A percentile compares a stretch with the other conserved stretches of the same genome.
Conservation (phyloP, 2,888 invertebrate genomes). For the Ctena decussata region DNA sequence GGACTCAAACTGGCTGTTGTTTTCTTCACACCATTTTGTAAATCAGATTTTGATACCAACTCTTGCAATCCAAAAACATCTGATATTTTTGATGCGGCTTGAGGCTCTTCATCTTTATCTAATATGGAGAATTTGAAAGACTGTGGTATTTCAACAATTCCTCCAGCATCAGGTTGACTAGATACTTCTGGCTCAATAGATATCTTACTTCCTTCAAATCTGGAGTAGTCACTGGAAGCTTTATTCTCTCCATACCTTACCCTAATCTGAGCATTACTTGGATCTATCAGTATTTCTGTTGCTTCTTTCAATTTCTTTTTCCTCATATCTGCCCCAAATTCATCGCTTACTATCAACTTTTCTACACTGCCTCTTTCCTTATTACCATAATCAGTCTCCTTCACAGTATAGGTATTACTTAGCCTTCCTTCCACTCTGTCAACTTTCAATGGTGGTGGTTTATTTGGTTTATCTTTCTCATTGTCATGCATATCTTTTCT, state of each 20-base stretch:
- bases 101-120: constrained; percentile 10
- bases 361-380: no score
- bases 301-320: constrained; percentile 13
- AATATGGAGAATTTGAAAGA: constrained; percentile 48
- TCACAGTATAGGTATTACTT: not conserved
- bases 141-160: not conserved
- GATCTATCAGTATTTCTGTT: constrained; percentile 54
- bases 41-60: not conserved
- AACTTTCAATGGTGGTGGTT: not conserved
- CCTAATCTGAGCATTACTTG: constrained; percentile 46
- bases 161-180: constrained; percentile 38
- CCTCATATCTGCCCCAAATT: not conserved
- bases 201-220: constrained; percentile 42
- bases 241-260: constrained; percentile 30
- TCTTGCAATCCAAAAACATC: constrained; percentile 51
- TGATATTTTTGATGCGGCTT: constrained; percentile 23
- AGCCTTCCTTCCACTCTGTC: not conserved
- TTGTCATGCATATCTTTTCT: constrained; percentile 32
- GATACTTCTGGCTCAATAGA: constrained; percentile 37
- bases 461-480: constrained; percentile 2
- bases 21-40: not conserved
- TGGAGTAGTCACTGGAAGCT: not conserved
- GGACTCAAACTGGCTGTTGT: constrained; percentile 35
- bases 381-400: not conserved
- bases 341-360: not conserved